Evolutionary conservation across 2,113 vertebrate genomes (phyloP).

Genomic region (Neotoma lepida): DNA sequence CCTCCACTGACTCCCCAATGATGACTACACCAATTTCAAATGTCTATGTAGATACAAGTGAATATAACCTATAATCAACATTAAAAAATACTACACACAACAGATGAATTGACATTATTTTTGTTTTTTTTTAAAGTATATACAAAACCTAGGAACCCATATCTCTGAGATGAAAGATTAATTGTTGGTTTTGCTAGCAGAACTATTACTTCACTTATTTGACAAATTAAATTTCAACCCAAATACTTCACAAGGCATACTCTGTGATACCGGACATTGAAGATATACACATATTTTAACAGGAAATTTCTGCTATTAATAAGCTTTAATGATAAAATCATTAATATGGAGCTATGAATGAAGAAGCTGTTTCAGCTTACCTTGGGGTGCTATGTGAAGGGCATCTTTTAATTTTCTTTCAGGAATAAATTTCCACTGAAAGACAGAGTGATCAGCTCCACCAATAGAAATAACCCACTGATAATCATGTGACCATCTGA

Average conservation of each 20-base stretch:
- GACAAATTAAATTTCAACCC: conserved; percentile 34
- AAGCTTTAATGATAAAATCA: neutral
- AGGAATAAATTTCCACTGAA: conserved; percentile 99
- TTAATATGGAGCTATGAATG: neutral
- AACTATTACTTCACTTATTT: conserved; percentile 21
- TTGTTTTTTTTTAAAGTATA: neutral
- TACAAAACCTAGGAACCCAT: neutral
- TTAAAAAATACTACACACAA: conserved; percentile 49
- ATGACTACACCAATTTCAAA: conserved; percentile 56
- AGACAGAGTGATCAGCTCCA: conserved; percentile 98
- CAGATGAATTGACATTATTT: conserved; percentile 21
- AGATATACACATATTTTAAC: neutral
- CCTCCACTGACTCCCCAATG: conserved; percentile 48
- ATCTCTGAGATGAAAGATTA: neutral
- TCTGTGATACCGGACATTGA: conserved; percentile 34
- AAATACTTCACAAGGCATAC: neutral
- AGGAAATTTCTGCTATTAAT: neutral
- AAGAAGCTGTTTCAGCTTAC: conserved; percentile 76
- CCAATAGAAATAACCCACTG: conserved; percentile 99
- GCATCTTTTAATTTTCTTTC: conserved; percentile 96
- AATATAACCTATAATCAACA: conserved; percentile 55
- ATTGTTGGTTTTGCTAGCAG: conserved; percentile 1
- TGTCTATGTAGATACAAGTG: conserved; percentile 54
- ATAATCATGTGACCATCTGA: conserved; percentile 98
- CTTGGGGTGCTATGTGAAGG: conserved; percentile 95